These are phyloP conservation scores for Tiaroga cobitis DNA, from an alignment of 2,797 vertebrate species.

Conservation along the genomic window DNA sequence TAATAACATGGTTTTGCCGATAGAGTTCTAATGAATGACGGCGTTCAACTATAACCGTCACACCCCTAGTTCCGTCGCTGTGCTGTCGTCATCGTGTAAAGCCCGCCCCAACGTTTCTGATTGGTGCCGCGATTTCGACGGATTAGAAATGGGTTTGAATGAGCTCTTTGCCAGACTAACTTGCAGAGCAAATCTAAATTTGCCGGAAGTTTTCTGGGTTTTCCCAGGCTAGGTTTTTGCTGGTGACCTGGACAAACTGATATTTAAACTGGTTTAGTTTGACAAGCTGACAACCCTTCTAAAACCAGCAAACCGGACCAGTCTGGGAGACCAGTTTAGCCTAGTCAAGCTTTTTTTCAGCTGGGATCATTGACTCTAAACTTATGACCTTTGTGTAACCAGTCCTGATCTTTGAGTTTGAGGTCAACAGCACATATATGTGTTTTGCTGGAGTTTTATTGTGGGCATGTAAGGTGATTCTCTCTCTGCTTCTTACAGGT, in stretches of 20 bases:
- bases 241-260: not conserved
- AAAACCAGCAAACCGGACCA: not conserved
- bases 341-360: not conserved
- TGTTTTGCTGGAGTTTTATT: not conserved
- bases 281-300: not conserved
- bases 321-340: not conserved
- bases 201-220: too few species aligned
- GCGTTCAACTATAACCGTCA: too few species aligned
- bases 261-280: not conserved
- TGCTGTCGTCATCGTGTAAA: too few species aligned
- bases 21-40: too few species aligned
- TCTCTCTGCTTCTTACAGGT: conserved; percentile 72
- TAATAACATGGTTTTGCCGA: too few species aligned
- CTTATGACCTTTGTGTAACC: not conserved
- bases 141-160: too few species aligned
- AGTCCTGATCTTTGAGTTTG: not conserved
- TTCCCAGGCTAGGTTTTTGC: too few species aligned
- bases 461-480: not conserved
- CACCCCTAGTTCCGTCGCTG: too few species aligned
- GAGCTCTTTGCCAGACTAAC: too few species aligned
- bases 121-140: too few species aligned
- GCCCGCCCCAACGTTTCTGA: too few species aligned
- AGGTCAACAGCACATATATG: not conserved
- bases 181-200: too few species aligned
- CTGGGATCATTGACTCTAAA: not conserved